Evolutionary conservation across 2,888 invertebrate genomes (phyloP).

Genomic region (Nudaria mundana): DNA sequence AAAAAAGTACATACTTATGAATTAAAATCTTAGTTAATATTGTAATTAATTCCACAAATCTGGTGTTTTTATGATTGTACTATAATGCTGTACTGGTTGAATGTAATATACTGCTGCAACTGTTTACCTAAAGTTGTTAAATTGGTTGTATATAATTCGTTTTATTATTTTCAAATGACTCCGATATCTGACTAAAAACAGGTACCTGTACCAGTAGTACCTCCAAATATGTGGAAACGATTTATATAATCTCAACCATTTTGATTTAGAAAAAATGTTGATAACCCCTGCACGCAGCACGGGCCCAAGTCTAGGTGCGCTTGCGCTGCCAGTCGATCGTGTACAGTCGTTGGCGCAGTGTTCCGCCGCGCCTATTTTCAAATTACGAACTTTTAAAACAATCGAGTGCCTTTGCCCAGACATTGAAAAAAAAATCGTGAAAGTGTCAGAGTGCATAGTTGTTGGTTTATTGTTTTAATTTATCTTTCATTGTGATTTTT

Average conservation of each 20-base stretch:
- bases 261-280: slow-evolving; percentile 46
- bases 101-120: too few relatives aligned
- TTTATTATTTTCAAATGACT: too few relatives aligned
- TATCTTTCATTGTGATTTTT: slow-evolving; percentile 40
- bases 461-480: slow-evolving; percentile 11
- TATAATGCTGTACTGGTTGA: too few relatives aligned
- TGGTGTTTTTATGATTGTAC: too few relatives aligned
- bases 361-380: slow-evolving; percentile 47
- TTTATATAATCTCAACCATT: neutral
- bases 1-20: too few relatives aligned
- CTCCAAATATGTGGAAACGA: too few relatives aligned
- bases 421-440: slow-evolving; percentile 32
- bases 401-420: slow-evolving; percentile 39
- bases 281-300: slow-evolving; percentile 44
- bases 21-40: too few relatives aligned
- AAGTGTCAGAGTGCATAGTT: slow-evolving; percentile 47
- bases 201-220: neutral
- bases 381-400: slow-evolving; percentile 54
- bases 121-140: too few relatives aligned
- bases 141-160: too few relatives aligned
- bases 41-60: too few relatives aligned
- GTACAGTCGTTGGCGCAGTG: slow-evolving; percentile 58
- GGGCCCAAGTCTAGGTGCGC: slow-evolving; percentile 61
- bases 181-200: too few relatives aligned
- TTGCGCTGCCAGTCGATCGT: slow-evolving; percentile 72